phyloP scores from a whole-genome alignment of 1,140 invertebrate genomes.

The Neocloeon triangulifer region DNA sequence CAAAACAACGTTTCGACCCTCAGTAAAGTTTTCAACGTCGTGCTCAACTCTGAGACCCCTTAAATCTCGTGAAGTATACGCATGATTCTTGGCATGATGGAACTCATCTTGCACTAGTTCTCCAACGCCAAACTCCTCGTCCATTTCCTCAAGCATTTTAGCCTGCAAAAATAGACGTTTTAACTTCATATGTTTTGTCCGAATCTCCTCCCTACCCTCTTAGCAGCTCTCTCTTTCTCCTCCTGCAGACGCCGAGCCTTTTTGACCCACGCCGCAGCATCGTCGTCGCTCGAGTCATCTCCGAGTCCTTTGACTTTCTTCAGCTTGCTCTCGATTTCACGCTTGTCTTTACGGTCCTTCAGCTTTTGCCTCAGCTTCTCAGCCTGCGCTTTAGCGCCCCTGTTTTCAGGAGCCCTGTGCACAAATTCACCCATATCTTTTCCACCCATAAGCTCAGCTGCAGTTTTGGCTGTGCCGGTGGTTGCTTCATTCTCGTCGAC shows the following conservation, averaged over 20 bases:
- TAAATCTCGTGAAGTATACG: slow-evolving; percentile 46
- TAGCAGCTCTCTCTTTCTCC: slow-evolving; percentile 67
- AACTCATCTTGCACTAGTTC: slow-evolving; percentile 62
- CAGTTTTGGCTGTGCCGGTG: slow-evolving; percentile 18
- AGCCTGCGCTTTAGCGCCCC: slow-evolving; percentile 43
- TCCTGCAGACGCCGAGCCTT: slow-evolving; percentile 52
- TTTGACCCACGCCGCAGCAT: slow-evolving; percentile 55
- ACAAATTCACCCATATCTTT: slow-evolving; percentile 77
- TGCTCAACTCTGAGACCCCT: slow-evolving; percentile 77
- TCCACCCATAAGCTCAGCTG: slow-evolving; percentile 11
- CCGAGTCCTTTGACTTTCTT: slow-evolving; percentile 40
- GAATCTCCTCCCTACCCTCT: slow-evolving; percentile 39
- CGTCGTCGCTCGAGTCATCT: slow-evolving; percentile 41
- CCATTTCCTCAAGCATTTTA: slow-evolving; percentile 82
- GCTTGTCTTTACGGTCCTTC: slow-evolving; percentile 48
- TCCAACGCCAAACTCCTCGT: slow-evolving; percentile 80
- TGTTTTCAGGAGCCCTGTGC: slow-evolving; percentile 68
- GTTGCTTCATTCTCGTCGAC: slow-evolving; percentile 19
- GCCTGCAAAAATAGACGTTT: slow-evolving; percentile 34
- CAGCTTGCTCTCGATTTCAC: slow-evolving; percentile 52
- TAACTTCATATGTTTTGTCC: too few relatives aligned
- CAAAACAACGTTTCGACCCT: slow-evolving; percentile 68
- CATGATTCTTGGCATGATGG: slow-evolving; percentile 27
- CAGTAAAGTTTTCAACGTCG: slow-evolving; percentile 45
- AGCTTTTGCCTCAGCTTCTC: slow-evolving; percentile 72